Base-by-base conservation (phyloP, 2,113 vertebrate genomes). In the Corynorhinus townsendii region DNA sequence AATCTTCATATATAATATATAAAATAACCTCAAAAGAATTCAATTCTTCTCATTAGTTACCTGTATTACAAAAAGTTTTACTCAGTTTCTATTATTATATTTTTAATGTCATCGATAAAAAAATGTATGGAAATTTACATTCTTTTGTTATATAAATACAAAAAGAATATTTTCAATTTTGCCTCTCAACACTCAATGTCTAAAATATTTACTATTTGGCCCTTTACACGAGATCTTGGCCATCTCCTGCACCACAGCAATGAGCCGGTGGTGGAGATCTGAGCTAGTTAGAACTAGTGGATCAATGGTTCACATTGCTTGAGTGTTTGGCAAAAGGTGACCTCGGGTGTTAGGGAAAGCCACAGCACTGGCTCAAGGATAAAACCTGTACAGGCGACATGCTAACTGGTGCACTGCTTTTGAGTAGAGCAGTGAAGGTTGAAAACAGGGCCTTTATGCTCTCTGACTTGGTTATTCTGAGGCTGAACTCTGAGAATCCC, bases 91-190 rank as follows among this genome's bases (percentile, higher is more conserved):
- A 26, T 73, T 88, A 68, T 12, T 30, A 45, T 56, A 69, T 40
- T 93, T 89, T 62, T 5, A 89, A 90, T 47, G 83, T 89, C 17
- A 85, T 87, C 49, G 89, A 38, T 80, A 77, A 90, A 88, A 88
- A 72, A 72, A 54, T 40, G 26, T 66, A 22, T 59, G 54, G 15
- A 77, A 86, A 40, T 92, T 89, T 86, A 20, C 26, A 62, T 79
- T 75, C n/a, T 59, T 22, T 92, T 86, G n/a, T 90, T 79, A 49
- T 43, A n/a, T 30, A 54, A 73, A 5, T 82, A 66, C 3, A 59
- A 68, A 56, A 72, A 76, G 9, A 83, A 69, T 69, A 89, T 56
- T n/a, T 28, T 45, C 14, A n/a, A 47, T 84, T 92, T 84, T 94
- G 2, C 4, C 56, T 84, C 14, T 59, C 40, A 91, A 64, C 9